A percentile compares a stretch with the other conserved stretches of the same genome.
These are phyloP conservation scores for Paraplagusia blochii DNA, from an alignment of 2,113 vertebrate genomes.

Conservation along the genomic window DNA sequence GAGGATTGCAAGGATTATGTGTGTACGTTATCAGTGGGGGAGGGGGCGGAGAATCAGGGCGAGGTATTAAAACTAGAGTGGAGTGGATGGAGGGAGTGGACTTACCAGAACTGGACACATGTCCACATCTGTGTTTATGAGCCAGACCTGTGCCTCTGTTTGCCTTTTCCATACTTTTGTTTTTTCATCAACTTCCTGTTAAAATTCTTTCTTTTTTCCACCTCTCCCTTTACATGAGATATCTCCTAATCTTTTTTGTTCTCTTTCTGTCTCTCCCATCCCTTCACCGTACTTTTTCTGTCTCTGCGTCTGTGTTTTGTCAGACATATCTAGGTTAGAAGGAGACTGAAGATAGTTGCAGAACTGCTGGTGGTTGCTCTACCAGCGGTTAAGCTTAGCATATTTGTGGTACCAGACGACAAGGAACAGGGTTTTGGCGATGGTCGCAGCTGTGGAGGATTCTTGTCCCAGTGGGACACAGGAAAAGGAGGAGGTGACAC, in stretches of 20 bases:
- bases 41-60: constrained; percentile 12
- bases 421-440: constrained; percentile 47
- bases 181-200: constrained; percentile 14
- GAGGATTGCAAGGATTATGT: constrained; percentile 69
- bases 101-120: constrained; percentile 33
- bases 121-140: constrained; percentile 62
- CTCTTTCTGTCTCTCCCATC: constrained; percentile 28
- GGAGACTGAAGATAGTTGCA: constrained; percentile 43
- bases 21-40: constrained; percentile 35
- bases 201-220: background rate
- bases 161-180: constrained; percentile 27
- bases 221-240: background rate
- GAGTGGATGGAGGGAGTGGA: constrained; percentile 47
- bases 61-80: constrained; percentile 61
- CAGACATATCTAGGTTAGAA: constrained; percentile 40
- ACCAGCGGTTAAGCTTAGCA: constrained; percentile 49
- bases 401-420: constrained; percentile 50
- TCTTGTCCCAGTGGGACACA: constrained; percentile 59
- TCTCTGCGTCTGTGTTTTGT: background rate
- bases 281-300: background rate
- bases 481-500: constrained; percentile 45
- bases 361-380: constrained; percentile 27
- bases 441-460: constrained; percentile 71
- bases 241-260: constrained; percentile 40
- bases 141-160: constrained; percentile 26